Base-by-base conservation (phyloP, 2,888 invertebrate species). In the Scaptomyza polygonia region DNA sequence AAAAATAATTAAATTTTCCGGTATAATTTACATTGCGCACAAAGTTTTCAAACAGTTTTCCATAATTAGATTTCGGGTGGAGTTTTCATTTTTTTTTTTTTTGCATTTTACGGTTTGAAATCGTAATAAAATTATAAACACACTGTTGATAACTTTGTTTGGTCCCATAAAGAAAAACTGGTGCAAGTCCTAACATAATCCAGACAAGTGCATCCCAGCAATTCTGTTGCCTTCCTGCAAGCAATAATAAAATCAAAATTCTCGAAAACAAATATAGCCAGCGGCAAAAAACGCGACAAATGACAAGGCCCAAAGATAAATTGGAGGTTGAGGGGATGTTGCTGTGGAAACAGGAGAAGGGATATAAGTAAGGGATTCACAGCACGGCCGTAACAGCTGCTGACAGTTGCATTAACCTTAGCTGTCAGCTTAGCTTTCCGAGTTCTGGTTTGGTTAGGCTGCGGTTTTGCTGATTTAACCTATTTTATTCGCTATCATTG, bases 381-480 rank as follows among this genome's bases (percentile, higher is more conserved):
- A 54, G 12, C 65, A 48, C 7, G 34, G 25, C 45, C 52, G 54
- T 59, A 71, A 62, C 61, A 62, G 59, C 54, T 61, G 53, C 56
- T 58, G 77, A 67, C 61, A 73, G 67, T 67, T 76, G 64, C 55
- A 71, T 75, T 76, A 76, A 71, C 72, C 64, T 68, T 55, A 44
- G 32, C 64, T 72, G 64, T 55, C 64, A 61, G 53, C 18, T 11
- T 47, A 57, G 51, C 45, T 44, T 12, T 34, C 32, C 52, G 25
- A 52, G 0, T 5, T 14, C 39, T 45, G 49, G 34, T 29, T 47
- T 32, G 66, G 40, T 67, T 67, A 40, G 36, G 29, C 42, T 52
- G 48, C 30, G 36, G 36, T 27, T 36, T 39, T 16, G 1, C 39
- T 39, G 16, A 18, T 27, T 64, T 63, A 12, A 25, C 12, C 30